Evolutionary conservation across 1,140 invertebrate species (phyloP).

Genomic region (Aethina tumida): DNA sequence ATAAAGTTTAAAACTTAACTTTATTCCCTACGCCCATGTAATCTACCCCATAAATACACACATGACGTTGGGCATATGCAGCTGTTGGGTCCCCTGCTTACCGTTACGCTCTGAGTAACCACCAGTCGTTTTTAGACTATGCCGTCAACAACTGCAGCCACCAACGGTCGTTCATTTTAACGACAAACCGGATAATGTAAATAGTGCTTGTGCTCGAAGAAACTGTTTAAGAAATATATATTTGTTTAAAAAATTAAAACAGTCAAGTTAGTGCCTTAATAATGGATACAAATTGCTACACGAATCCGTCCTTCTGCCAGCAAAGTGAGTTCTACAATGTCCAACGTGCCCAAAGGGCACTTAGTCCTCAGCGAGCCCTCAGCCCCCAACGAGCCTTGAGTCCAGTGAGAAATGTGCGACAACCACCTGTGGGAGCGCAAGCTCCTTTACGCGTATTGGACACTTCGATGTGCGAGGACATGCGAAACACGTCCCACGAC

Average conservation of each 20-base stretch:
- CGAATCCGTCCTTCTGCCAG: conserved; percentile 65
- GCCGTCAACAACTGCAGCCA: conserved; percentile 14
- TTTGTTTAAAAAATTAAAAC: conserved; percentile 1
- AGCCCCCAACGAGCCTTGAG: conserved; percentile 32
- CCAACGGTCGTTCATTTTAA: conserved; percentile 12
- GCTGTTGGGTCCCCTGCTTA: conserved; percentile 25
- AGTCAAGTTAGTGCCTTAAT: neutral
- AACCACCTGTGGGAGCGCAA: conserved; percentile 32
- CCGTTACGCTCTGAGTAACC: conserved; percentile 27
- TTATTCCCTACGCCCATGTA: conserved; percentile 24
- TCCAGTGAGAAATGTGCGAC: conserved; percentile 31
- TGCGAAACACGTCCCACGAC: conserved; percentile 16
- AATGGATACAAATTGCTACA: conserved; percentile 43
- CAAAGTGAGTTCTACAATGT: conserved; percentile 55
- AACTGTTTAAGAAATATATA: neutral
- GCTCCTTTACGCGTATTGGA: conserved; percentile 15
- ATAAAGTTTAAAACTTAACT: neutral
- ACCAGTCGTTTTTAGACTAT: conserved; percentile 24
- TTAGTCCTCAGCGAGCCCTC: no score
- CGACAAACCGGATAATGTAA: conserved; percentile 5
- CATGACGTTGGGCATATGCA: conserved; percentile 33
- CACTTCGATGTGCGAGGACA: conserved; percentile 5
- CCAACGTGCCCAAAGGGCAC: conserved; percentile 34
- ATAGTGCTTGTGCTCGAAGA: neutral
- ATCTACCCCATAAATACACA: conserved; percentile 30